A percentile compares a stretch with the other conserved stretches of the same genome.
These are phyloP conservation scores for Hypercompe scribonia DNA, from an alignment of 2,888 invertebrate species.

Conservation along the genomic window DNA sequence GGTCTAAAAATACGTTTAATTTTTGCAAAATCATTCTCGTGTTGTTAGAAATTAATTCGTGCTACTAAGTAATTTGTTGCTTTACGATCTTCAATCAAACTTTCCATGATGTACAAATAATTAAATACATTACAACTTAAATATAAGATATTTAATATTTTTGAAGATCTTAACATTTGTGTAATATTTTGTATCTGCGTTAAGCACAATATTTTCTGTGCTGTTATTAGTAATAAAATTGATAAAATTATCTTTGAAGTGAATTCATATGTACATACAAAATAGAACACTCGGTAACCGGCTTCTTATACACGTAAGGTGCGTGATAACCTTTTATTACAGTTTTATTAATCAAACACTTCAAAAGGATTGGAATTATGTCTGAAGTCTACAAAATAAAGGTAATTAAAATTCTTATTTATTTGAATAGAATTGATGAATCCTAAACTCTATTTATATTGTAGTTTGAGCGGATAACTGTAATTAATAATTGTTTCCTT, in stretches of 20 bases:
- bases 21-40: background rate
- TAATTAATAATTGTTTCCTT: background rate
- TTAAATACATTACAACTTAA: background rate
- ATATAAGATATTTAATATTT: background rate
- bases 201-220: background rate
- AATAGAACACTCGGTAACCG: background rate
- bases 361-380: constrained; percentile 47
- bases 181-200: background rate
- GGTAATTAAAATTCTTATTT: constrained; percentile 51
- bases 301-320: background rate
- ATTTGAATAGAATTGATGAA: background rate
- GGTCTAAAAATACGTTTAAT: constrained; percentile 6
- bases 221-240: background rate
- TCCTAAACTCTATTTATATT: background rate
- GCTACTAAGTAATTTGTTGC: background rate
- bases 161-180: background rate
- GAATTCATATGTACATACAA: background rate
- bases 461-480: no score
- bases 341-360: background rate
- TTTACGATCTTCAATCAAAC: background rate
- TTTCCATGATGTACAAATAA: background rate
- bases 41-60: background rate
- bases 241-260: background rate
- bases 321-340: background rate
- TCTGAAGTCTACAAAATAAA: constrained; percentile 62